Percentiles rank a stretch among this genome's conserved stretches.
Evolutionary conservation across 2,113 vertebrate species (phyloP).

Genomic region (Tapirus terrestris): DNA sequence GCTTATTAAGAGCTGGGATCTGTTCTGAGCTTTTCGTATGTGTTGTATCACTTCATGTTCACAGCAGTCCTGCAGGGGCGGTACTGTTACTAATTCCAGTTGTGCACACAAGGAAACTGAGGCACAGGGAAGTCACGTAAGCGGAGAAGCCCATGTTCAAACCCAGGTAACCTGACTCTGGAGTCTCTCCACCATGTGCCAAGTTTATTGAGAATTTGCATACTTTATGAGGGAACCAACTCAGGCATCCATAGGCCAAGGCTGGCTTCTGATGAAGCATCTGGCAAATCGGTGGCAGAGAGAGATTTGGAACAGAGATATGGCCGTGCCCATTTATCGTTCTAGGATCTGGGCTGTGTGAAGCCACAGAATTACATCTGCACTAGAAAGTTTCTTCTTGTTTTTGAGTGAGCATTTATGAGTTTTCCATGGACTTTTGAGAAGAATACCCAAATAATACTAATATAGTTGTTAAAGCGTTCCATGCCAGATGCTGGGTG

Average conservation of each 20-base stretch:
- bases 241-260: not conserved
- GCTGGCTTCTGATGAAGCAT: not conserved
- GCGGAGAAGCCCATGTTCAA: not conserved
- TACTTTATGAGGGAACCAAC: not conserved
- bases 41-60: not conserved
- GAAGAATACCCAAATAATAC: not conserved
- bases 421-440: not conserved
- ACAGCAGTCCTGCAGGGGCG: not conserved
- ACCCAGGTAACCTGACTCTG: not conserved
- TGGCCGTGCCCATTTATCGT: not conserved
- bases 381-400: not conserved
- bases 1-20: not conserved
- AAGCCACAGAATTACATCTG: not conserved
- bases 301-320: not conserved
- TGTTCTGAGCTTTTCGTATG: not conserved
- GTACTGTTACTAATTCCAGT: not conserved
- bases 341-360: too few relatives aligned
- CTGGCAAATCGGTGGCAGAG: not conserved
- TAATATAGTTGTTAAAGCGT: not conserved
- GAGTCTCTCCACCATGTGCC: not conserved
- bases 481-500: not conserved
- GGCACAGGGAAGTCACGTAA: rapidly evolving
- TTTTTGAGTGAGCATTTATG: not conserved
- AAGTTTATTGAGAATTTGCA: not conserved
- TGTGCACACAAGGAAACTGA: not conserved